Evolutionary conservation across 1,140 invertebrate genomes (phyloP).

Genomic region (Listronotus bonariensis): DNA sequence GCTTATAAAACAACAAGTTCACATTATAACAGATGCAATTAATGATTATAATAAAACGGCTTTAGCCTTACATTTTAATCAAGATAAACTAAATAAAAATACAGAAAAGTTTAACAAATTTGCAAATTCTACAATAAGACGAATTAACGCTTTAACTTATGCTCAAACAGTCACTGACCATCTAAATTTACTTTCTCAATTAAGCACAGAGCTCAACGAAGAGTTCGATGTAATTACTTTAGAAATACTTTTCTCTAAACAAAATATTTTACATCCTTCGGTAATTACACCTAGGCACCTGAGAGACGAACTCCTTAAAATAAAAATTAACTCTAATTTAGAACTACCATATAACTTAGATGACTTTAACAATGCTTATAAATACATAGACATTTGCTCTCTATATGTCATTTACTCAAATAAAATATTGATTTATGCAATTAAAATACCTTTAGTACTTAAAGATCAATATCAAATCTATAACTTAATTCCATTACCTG

Average conservation of each 20-base stretch:
- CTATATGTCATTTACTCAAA: conserved; percentile 4
- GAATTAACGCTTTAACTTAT: not conserved
- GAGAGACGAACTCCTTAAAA: conserved; percentile 6
- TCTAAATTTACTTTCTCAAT: conserved; percentile 19
- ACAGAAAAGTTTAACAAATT: too few relatives aligned
- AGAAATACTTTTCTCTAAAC: conserved; percentile 32
- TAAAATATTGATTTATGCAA: conserved; percentile 8
- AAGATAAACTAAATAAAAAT: too few relatives aligned
- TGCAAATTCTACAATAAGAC: not conserved
- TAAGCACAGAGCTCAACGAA: conserved; percentile 27
- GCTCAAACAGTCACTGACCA: conserved; percentile 6
- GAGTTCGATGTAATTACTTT: conserved; percentile 25
- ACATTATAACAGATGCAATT: too few relatives aligned
- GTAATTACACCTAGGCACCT: conserved; percentile 18
- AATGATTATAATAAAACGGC: too few relatives aligned
- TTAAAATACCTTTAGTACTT: conserved; percentile 11
- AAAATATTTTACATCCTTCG: too few relatives aligned
- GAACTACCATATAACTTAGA: conserved; percentile 15
- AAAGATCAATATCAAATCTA: conserved; percentile 10
- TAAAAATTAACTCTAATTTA: conserved; percentile 19
- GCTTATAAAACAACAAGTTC: too few relatives aligned
- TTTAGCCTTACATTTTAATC: too few relatives aligned
- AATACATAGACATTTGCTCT: conserved; percentile 14
- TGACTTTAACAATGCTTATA: conserved; percentile 13
- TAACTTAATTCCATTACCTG: conserved; percentile 8